Evolutionary conservation across 2,113 vertebrate genomes (phyloP).

Genomic region (Sinosuthora webbiana): DNA sequence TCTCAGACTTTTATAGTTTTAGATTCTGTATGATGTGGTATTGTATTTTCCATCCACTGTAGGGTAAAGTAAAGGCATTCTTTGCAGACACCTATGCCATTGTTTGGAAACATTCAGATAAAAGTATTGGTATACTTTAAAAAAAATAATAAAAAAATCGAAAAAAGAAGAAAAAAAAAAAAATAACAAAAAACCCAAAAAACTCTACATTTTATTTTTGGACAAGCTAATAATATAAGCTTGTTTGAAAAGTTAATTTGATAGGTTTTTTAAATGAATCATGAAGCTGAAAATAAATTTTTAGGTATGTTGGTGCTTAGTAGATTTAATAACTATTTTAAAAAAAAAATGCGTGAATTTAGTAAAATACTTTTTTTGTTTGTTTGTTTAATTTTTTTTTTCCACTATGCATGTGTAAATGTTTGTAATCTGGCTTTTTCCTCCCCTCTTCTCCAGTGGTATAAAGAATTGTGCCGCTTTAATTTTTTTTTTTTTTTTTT

Average conservation of each 20-base stretch:
- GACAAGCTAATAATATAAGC: constrained; percentile 77
- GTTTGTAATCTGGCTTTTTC: constrained; percentile 84
- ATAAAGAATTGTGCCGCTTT: constrained; percentile 81
- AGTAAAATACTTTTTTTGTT: constrained; percentile 72
- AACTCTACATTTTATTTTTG: constrained; percentile 70
- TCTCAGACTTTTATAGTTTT: constrained; percentile 77
- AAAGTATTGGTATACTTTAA: constrained; percentile 70
- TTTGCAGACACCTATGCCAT: constrained; percentile 72
- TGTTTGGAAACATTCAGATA: constrained; percentile 73
- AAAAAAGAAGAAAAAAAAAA: background rate
- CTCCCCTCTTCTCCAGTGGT: constrained; percentile 78
- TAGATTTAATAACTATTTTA: constrained; percentile 86
- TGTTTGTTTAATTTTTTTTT: constrained; percentile 65
- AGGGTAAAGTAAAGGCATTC: constrained; percentile 70
- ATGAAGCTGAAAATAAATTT: constrained; percentile 84
- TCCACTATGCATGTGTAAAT: constrained; percentile 89
- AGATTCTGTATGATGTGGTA: constrained; percentile 69
- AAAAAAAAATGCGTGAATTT: constrained; percentile 81
- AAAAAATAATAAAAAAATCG: background rate
- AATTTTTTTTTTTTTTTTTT: constrained; percentile 63
- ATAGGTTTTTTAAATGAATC: constrained; percentile 82
- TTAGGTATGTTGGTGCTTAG: constrained; percentile 84
- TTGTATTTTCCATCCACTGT: constrained; percentile 68
- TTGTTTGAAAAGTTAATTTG: constrained; percentile 84
- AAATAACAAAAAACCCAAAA: background rate